Evolutionary conservation across 2,113 vertebrate species (phyloP).

Genomic region (Ornithorhynchus anatinus): DNA sequence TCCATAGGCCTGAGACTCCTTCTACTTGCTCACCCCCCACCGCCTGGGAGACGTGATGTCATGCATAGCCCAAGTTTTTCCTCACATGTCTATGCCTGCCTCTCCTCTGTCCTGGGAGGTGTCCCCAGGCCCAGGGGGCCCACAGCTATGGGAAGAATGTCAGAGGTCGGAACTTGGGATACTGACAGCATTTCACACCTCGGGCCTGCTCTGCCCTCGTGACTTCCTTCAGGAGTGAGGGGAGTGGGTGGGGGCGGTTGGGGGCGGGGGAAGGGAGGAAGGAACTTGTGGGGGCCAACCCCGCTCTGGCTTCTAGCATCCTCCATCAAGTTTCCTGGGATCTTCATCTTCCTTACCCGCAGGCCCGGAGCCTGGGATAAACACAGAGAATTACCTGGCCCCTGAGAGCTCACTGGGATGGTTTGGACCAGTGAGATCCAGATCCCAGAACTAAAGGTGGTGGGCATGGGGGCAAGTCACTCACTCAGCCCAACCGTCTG

Average conservation of each 20-base stretch:
- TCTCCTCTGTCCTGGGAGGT: slow-evolving; percentile 13
- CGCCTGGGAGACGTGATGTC: slow-evolving; percentile 41
- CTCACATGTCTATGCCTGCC: slow-evolving; percentile 37
- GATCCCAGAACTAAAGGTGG: no score
- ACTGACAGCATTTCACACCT: slow-evolving; percentile 17
- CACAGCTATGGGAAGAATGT: slow-evolving; percentile 54
- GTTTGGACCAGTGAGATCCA: no score
- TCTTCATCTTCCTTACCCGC: no score
- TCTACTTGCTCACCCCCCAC: slow-evolving; percentile 22
- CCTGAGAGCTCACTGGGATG: no score
- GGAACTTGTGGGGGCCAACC: neutral
- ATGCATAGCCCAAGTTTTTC: slow-evolving; percentile 12
- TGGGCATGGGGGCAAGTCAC: neutral
- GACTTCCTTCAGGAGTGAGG: neutral
- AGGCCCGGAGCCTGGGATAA: no score
- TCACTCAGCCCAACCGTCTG: neutral
- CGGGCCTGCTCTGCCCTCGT: neutral
- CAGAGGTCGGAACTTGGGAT: slow-evolving; percentile 13
- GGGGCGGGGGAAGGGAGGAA: neutral
- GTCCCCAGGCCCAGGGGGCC: slow-evolving; percentile 35
- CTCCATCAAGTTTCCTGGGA: no score
- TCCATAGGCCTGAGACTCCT: neutral
- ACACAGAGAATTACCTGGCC: no score
- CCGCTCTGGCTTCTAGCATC: neutral
- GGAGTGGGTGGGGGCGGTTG: fast-evolving